Percentiles rank a stretch among this genome's conserved stretches.
phyloP scores from a whole-genome alignment of 2,888 invertebrate genomes.

The Biston betularia region DNA sequence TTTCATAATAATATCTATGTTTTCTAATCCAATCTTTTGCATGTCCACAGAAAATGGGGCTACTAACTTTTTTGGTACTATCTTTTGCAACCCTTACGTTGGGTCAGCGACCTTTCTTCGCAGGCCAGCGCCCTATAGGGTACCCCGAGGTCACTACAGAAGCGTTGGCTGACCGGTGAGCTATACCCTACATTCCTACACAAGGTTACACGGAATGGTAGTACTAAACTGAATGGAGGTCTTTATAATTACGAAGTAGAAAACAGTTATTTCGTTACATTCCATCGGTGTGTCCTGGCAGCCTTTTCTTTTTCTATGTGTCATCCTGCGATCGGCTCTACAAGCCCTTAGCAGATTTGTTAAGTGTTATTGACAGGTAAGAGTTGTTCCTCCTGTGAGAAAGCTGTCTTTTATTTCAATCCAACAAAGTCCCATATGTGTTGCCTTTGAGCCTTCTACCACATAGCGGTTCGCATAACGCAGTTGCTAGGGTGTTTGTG shows the following conservation, averaged over 20 bases:
- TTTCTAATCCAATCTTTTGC: background rate
- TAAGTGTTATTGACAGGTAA: no score
- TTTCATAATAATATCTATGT: background rate
- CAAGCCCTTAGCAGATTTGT: no score
- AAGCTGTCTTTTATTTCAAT: no score
- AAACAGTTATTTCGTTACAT: no score
- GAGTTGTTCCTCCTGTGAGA: no score
- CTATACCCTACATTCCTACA: background rate
- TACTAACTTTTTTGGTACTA: slow-evolving; percentile 53
- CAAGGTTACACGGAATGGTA: background rate
- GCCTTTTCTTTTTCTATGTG: no score
- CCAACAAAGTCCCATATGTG: no score
- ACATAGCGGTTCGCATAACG: no score
- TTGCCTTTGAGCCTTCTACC: no score
- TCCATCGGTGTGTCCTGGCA: background rate
- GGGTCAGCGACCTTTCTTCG: slow-evolving; percentile 88
- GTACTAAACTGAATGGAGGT: background rate
- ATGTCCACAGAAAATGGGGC: slow-evolving; percentile 52
- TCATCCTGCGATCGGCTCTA: no score
- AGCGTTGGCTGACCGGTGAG: slow-evolving; percentile 70
- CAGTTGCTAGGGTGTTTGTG: no score
- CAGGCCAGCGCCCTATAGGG: slow-evolving; percentile 86
- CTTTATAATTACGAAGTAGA: no score
- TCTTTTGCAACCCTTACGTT: slow-evolving; percentile 54
- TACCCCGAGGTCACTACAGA: slow-evolving; percentile 83